phyloP scores from a whole-genome alignment of 2,888 invertebrate genomes.

The Zhuqinia jingwanae region DNA sequence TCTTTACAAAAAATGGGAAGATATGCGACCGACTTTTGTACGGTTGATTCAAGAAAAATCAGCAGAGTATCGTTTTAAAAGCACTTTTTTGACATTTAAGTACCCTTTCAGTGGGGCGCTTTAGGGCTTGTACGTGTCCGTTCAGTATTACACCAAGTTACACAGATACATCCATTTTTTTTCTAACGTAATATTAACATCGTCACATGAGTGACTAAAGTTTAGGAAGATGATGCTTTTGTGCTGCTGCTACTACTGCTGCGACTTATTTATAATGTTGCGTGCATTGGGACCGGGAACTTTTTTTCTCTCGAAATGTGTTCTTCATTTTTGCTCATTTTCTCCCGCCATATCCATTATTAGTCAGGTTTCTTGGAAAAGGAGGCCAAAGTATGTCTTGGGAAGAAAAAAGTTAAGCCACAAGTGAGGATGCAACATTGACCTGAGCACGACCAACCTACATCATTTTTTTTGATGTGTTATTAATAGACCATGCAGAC shows the following conservation, averaged over 20 bases:
- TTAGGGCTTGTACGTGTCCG: conserved; percentile 31
- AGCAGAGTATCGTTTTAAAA: conserved; percentile 29
- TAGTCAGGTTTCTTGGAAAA: neutral
- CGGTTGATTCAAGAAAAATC: neutral
- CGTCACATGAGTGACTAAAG: too few relatives aligned
- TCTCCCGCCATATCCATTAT: conserved; percentile 11
- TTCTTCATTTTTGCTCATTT: neutral
- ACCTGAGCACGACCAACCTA: conserved; percentile 27
- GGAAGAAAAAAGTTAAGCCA: neutral
- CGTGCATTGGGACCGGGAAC: neutral
- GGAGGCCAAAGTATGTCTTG: neutral
- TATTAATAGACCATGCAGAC: conserved; percentile 54
- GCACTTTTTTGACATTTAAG: conserved; percentile 38
- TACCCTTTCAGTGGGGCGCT: conserved; percentile 27
- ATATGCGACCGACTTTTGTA: neutral
- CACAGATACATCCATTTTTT: too few relatives aligned
- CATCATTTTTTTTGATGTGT: conserved; percentile 23
- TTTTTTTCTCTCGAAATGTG: too few relatives aligned
- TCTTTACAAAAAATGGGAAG: neutral
- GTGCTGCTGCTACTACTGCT: neutral
- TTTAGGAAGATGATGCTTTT: neutral
- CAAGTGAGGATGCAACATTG: conserved; percentile 4
- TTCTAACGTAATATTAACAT: too few relatives aligned
- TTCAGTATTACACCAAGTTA: conserved; percentile 5
- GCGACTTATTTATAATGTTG: conserved; percentile 19